These are phyloP conservation scores for Drosophila azteca DNA, from an alignment of 1,140 invertebrate species.

Conservation along the genomic window DNA sequence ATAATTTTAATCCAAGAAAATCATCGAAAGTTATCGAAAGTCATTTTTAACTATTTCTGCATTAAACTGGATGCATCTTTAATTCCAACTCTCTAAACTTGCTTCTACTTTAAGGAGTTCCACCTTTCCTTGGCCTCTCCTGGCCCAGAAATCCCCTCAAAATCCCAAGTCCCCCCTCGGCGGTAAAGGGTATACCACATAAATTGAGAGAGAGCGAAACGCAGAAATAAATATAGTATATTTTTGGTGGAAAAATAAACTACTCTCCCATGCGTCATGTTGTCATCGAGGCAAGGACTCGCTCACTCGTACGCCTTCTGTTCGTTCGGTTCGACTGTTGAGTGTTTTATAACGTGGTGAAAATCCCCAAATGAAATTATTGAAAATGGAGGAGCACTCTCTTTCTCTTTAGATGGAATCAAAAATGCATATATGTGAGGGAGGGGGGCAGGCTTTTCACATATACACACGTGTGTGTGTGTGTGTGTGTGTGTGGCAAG, in stretches of 20 bases:
- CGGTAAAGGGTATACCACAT: slow-evolving; percentile 5
- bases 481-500: slow-evolving; percentile 20
- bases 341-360: slow-evolving; percentile 77
- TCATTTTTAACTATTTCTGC: too few species aligned
- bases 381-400: slow-evolving; percentile 31
- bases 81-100: too few species aligned
- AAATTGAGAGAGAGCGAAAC: slow-evolving; percentile 1
- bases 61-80: too few species aligned
- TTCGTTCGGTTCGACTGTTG: slow-evolving; percentile 52
- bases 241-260: slow-evolving; percentile 62
- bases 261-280: slow-evolving; percentile 69
- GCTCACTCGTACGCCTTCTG: too few species aligned
- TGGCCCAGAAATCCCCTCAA: too few species aligned
- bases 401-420: slow-evolving; percentile 24
- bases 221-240: slow-evolving; percentile 10
- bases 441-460: slow-evolving; percentile 12
- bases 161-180: too few species aligned
- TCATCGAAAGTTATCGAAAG: too few species aligned
- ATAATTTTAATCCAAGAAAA: too few species aligned
- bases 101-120: too few species aligned
- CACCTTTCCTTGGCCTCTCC: too few species aligned
- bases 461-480: too few species aligned
- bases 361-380: slow-evolving; percentile 72
- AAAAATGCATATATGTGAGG: slow-evolving; percentile 29
- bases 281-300: slow-evolving; percentile 34